phyloP scores from a whole-genome alignment of 2,113 vertebrate species.

The Chaetura pelagica region DNA sequence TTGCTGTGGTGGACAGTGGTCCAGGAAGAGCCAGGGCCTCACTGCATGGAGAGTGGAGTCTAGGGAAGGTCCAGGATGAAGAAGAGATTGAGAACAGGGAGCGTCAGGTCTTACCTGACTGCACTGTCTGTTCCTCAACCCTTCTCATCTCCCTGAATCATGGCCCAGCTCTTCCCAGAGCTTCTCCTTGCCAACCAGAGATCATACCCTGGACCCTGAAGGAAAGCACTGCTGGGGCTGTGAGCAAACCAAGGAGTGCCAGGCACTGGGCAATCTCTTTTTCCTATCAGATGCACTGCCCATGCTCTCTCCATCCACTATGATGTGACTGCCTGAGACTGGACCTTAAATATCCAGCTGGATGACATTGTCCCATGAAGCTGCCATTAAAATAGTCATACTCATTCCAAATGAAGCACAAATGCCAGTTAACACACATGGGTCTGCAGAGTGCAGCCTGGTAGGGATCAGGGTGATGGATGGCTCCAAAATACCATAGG shows the following conservation, averaged over 20 bases:
- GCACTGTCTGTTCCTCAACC: rapidly evolving
- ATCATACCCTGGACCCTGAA: rapidly evolving
- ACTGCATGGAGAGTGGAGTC: rapidly evolving
- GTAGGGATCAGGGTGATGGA: not conserved
- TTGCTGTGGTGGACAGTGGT: not conserved
- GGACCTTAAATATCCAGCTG: not conserved
- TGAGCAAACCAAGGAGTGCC: not conserved
- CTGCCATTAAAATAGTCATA: not conserved
- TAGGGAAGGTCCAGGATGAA: not conserved
- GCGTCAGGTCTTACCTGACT: not conserved
- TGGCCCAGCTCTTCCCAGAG: not conserved
- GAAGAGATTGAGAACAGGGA: not conserved
- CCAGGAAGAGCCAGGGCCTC: not conserved
- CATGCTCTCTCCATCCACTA: not conserved
- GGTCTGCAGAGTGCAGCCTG: not conserved
- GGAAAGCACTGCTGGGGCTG: not conserved
- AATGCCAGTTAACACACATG: rapidly evolving
- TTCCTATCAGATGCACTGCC: rapidly evolving
- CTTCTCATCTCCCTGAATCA: not conserved
- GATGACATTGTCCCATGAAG: rapidly evolving
- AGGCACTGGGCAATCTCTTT: not conserved
- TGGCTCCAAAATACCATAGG: not conserved
- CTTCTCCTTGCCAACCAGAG: not conserved
- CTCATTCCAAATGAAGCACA: not conserved
- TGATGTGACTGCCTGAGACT: not conserved